Percentiles rank a stretch among this genome's conserved stretches.
These are phyloP conservation scores for Poeciliopsis infans DNA, from an alignment of 2,797 vertebrate genomes.

Conservation along the genomic window DNA sequence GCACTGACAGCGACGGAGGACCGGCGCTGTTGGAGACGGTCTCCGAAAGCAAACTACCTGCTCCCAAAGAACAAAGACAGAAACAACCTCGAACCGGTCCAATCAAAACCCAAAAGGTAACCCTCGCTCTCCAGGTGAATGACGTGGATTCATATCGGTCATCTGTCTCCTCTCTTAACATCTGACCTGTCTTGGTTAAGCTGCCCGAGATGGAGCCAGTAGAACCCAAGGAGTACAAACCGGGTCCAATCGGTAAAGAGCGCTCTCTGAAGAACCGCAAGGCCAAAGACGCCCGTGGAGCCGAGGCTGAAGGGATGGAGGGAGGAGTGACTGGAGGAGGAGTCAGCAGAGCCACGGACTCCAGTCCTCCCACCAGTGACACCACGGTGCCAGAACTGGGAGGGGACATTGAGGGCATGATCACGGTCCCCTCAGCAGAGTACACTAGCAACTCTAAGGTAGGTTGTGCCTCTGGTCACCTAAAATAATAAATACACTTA, in stretches of 20 bases:
- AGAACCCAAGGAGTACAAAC: constrained; percentile 97
- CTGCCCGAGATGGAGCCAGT: constrained; percentile 92
- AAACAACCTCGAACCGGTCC: constrained; percentile 95
- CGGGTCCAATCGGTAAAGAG: constrained; percentile 97
- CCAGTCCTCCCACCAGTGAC: constrained; percentile 86
- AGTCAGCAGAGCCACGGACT: constrained; percentile 83
- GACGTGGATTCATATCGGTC: background rate
- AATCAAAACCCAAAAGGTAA: constrained; percentile 97
- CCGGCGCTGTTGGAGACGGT: constrained; percentile 87
- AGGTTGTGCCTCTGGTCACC: constrained; percentile 7
- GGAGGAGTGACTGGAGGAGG: constrained; percentile 80
- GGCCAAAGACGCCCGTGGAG: constrained; percentile 92
- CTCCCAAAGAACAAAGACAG: constrained; percentile 98
- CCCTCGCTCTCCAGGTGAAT: background rate
- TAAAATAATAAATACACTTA: background rate
- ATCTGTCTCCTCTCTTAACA: background rate
- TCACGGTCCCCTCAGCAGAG: constrained; percentile 93
- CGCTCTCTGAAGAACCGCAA: constrained; percentile 97
- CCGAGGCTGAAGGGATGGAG: constrained; percentile 89
- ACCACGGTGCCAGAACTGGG: constrained; percentile 87
- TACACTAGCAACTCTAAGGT: constrained; percentile 92
- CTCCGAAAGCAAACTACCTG: constrained; percentile 88
- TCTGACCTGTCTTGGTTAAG: constrained; percentile 64
- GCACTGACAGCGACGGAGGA: constrained; percentile 91
- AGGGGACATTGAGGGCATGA: constrained; percentile 93